Evolutionary conservation across 2,888 invertebrate genomes (phyloP).

Genomic region (Neoascia interrupta): DNA sequence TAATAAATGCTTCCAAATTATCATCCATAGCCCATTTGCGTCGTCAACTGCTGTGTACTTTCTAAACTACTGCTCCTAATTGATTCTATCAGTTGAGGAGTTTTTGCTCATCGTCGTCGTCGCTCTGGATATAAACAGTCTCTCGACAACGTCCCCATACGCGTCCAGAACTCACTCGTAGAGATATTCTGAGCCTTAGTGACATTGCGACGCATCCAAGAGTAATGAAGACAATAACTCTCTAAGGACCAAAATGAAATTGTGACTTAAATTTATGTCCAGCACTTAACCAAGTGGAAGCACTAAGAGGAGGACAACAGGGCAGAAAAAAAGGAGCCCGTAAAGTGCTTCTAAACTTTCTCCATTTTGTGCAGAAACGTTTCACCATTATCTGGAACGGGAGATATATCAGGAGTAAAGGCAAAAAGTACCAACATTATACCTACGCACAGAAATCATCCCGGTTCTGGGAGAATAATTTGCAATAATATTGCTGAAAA

Average conservation of each 20-base stretch:
- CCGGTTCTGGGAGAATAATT: constrained; percentile 46
- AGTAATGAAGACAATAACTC: constrained; percentile 69
- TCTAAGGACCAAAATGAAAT: constrained; percentile 64
- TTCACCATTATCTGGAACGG: not conserved
- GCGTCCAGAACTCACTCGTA: constrained; percentile 30
- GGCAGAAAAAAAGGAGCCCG: not conserved
- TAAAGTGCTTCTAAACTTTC: constrained; percentile 53
- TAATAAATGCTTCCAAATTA: constrained; percentile 63
- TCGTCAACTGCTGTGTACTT: constrained; percentile 51
- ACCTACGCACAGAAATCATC: constrained; percentile 8
- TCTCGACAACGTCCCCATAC: not conserved
- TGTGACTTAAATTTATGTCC: constrained; percentile 69
- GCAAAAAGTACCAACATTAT: not conserved
- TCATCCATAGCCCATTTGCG: constrained; percentile 61
- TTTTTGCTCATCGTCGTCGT: constrained; percentile 39
- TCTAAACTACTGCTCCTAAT: constrained; percentile 64
- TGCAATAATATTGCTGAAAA: constrained; percentile 67
- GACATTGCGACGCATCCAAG: constrained; percentile 64
- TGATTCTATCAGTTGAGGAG: constrained; percentile 62
- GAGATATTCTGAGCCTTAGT: constrained; percentile 33
- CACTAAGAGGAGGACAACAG: constrained; percentile 10
- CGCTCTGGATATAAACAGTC: constrained; percentile 20
- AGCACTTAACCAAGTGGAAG: constrained; percentile 60
- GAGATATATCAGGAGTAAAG: constrained; percentile 7
- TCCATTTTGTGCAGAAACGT: constrained; percentile 47